Evolutionary conservation across 1,140 invertebrate genomes (phyloP).

Genomic region (Euglossa dilemma): DNA sequence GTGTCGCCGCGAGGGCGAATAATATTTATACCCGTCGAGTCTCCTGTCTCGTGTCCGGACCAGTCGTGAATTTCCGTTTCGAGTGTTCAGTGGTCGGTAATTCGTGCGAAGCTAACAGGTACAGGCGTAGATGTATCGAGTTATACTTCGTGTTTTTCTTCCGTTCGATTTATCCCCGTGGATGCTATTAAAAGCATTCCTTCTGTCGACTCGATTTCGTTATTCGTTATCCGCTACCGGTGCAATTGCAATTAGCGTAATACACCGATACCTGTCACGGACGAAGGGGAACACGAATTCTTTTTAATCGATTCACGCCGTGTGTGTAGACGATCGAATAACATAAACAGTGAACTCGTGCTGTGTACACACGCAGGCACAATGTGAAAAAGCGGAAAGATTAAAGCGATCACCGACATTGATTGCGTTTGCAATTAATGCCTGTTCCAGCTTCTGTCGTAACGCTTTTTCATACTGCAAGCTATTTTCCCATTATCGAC

Average conservation of each 20-base stretch:
- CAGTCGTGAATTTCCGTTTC: no score
- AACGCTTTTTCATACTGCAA: slow-evolving; percentile 42
- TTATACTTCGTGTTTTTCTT: background rate
- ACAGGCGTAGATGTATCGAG: background rate
- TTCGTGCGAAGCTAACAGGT: background rate
- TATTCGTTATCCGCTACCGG: background rate
- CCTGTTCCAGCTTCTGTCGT: slow-evolving; percentile 17
- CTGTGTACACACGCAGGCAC: background rate
- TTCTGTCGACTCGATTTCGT: background rate
- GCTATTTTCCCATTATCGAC: slow-evolving; percentile 46
- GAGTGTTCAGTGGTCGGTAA: background rate
- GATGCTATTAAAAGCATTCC: background rate
- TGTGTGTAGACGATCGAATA: background rate
- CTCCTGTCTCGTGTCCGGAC: no score
- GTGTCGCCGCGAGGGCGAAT: no score
- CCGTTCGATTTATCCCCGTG: no score
- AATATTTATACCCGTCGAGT: no score
- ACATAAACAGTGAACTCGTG: background rate
- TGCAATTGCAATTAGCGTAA: background rate
- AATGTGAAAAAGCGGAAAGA: slow-evolving; percentile 37
- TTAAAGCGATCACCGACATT: slow-evolving; percentile 69
- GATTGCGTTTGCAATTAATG: slow-evolving; percentile 63
- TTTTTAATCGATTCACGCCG: background rate
- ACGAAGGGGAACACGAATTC: background rate
- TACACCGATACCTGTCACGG: background rate